Evolutionary conservation across 2,113 vertebrate species (phyloP).

Genomic region (Spheniscus mendiculus): DNA sequence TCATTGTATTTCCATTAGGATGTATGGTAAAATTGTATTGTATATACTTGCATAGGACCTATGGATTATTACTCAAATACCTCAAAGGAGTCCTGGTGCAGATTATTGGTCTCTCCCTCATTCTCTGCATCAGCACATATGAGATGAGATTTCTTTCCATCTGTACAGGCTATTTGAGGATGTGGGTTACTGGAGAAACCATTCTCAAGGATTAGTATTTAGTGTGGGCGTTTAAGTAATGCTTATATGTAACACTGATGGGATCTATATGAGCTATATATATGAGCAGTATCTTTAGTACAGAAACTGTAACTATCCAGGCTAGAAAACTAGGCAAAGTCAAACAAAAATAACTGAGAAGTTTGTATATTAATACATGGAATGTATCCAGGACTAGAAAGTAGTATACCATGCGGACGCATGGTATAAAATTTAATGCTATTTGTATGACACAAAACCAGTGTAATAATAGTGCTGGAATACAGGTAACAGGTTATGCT

Average conservation of each 20-base stretch:
- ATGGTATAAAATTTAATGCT: background rate
- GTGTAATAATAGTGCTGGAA: background rate
- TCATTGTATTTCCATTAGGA: background rate
- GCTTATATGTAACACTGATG: background rate
- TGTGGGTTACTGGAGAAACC: background rate
- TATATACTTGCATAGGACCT: background rate
- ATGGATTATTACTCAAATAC: background rate
- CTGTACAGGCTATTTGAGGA: background rate
- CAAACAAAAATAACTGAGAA: background rate
- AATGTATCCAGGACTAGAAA: background rate
- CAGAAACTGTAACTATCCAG: background rate
- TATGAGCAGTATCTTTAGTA: background rate
- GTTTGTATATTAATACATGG: background rate
- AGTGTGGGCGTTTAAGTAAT: background rate
- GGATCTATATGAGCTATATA: background rate
- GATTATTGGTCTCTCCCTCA: background rate
- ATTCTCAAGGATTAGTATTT: background rate
- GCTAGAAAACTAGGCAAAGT: background rate
- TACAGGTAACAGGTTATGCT: background rate
- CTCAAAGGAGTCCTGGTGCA: background rate
- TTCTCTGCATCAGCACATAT: background rate
- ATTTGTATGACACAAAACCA: background rate
- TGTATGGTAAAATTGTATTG: background rate
- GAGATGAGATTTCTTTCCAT: background rate
- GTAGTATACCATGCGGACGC: fast-evolving